Conservation (phyloP, 2,113 vertebrate species). For the Thalassoma bifasciatum region DNA sequence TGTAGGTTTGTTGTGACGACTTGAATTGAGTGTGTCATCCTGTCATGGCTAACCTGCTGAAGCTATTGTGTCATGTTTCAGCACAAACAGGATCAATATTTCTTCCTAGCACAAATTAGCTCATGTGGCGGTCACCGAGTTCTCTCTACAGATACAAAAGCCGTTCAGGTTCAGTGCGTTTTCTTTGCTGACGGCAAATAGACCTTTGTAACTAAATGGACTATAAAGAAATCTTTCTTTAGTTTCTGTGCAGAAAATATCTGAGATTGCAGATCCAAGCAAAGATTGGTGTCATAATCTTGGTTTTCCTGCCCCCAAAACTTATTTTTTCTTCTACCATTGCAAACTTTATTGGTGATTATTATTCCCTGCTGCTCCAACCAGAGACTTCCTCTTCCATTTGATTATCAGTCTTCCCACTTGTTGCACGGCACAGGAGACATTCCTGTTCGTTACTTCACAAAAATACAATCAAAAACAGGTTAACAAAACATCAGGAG, state of each 20-base stretch:
- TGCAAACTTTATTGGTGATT: neutral
- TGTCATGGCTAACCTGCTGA: too few species aligned
- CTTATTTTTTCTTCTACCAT: neutral
- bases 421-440: neutral
- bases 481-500: neutral
- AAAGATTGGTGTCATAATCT: conserved; percentile 2
- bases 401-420: neutral
- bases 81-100: neutral
- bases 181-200: too few species aligned
- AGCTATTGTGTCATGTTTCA: neutral
- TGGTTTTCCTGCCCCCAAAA: neutral
- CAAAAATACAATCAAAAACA: neutral
- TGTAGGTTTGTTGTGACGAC: too few species aligned
- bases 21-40: neutral
- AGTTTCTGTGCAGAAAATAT: conserved; percentile 4
- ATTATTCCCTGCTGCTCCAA: neutral
- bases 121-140: neutral
- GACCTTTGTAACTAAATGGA: too few species aligned
- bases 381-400: neutral
- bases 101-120: too few species aligned
- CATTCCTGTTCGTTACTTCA: neutral
- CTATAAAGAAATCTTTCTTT: neutral
- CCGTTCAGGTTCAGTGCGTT: too few species aligned
- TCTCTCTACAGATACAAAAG: neutral
- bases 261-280: neutral